Conservation (phyloP, 2,797 vertebrate species). For the Labeo calbasu region DNA sequence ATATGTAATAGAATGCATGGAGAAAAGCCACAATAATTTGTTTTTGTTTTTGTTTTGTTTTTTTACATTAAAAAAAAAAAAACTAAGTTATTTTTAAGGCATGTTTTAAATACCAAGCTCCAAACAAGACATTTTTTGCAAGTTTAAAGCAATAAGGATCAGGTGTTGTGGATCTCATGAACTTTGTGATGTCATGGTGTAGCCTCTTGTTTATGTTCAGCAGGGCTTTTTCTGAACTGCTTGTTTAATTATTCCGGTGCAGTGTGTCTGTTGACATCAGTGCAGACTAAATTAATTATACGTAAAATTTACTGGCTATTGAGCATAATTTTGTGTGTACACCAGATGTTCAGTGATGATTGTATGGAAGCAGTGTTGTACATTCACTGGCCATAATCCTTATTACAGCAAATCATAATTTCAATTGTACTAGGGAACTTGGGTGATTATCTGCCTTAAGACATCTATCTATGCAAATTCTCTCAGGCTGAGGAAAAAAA, state of each 20-base stretch:
- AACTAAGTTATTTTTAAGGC: too few species aligned
- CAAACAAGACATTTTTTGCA: background rate
- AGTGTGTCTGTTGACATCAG: background rate
- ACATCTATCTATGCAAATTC: slow-evolving; percentile 11
- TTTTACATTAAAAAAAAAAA: too few species aligned
- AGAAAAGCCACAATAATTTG: background rate
- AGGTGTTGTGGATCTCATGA: background rate
- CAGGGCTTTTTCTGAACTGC: background rate
- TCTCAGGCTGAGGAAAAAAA: background rate
- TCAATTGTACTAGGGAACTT: slow-evolving; percentile 1
- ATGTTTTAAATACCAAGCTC: background rate
- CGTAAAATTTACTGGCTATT: background rate
- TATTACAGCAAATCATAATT: background rate
- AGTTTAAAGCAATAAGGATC: background rate
- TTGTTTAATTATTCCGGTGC: background rate
- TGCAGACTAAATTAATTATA: slow-evolving; percentile 17
- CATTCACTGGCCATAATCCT: background rate
- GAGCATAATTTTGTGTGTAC: background rate
- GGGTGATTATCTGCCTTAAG: slow-evolving; percentile 2
- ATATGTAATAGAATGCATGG: background rate
- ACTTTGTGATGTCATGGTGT: background rate
- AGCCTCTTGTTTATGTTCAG: background rate
- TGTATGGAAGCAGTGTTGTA: background rate
- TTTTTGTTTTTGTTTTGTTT: too few species aligned
- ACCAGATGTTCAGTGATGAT: slow-evolving; percentile 14